Conservation (phyloP, 2,888 invertebrate species). For the Acleris emargana region DNA sequence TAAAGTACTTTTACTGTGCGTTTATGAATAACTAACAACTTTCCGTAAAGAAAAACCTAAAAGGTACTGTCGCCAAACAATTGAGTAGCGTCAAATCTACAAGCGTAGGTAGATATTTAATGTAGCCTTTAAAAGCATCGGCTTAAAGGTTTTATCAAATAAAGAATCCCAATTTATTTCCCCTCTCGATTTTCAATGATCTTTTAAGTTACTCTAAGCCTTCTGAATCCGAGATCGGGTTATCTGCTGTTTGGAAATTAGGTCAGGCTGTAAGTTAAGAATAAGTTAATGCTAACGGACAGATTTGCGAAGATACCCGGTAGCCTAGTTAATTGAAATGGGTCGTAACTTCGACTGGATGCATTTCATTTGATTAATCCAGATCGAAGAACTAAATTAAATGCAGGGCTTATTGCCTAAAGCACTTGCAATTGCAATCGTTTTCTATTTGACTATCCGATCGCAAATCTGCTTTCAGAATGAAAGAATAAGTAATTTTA, state of each 20-base stretch:
- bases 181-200: slow-evolving; percentile 27
- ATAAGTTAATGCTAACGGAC: slow-evolving; percentile 42
- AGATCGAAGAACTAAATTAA: neutral
- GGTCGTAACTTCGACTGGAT: slow-evolving; percentile 23
- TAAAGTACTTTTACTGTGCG: too few relatives aligned
- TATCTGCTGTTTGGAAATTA: slow-evolving; percentile 43
- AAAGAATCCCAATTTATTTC: slow-evolving; percentile 11
- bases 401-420: neutral
- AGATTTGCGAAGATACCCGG: slow-evolving; percentile 27
- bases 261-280: slow-evolving; percentile 49
- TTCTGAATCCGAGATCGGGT: slow-evolving; percentile 18
- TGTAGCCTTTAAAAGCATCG: neutral
- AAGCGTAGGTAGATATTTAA: neutral
- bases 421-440: too few relatives aligned
- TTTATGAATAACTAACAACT: too few relatives aligned
- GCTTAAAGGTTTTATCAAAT: slow-evolving; percentile 12
- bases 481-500: too few relatives aligned
- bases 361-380: slow-evolving; percentile 14
- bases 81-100: too few relatives aligned
- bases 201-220: slow-evolving; percentile 16
- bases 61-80: too few relatives aligned
- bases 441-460: too few relatives aligned
- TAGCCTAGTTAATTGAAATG: slow-evolving; percentile 27
- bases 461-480: too few relatives aligned
- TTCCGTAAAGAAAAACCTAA: too few relatives aligned